Percentiles rank a stretch among this genome's conserved stretches.
These are phyloP conservation scores for Mythimna vitellina DNA, from an alignment of 2,888 invertebrate species.

Conservation along the genomic window DNA sequence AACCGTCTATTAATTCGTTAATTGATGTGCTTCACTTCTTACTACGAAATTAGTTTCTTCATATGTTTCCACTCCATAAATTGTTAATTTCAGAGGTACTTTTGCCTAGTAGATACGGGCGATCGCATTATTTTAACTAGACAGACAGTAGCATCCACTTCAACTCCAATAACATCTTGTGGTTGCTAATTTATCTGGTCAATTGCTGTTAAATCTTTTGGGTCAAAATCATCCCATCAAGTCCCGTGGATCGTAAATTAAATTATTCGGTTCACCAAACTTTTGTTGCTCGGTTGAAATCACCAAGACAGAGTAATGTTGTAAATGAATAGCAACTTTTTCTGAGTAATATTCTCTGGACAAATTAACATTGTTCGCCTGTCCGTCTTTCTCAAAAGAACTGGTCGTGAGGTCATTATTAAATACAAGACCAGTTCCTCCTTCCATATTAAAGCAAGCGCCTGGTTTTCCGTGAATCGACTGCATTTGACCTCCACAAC, in stretches of 20 bases:
- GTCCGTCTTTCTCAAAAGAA: conserved; percentile 33
- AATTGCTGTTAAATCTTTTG: conserved; percentile 6
- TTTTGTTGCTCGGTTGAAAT: not conserved
- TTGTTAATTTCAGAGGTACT: not conserved
- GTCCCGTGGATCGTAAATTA: not conserved
- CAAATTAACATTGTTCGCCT: conserved; percentile 31
- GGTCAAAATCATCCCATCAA: not conserved
- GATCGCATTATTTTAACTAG: not conserved
- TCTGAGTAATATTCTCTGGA: conserved; percentile 10
- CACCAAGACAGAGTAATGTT: conserved; percentile 3
- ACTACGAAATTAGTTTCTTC: not conserved
- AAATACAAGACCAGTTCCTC: conserved; percentile 48
- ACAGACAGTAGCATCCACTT: conserved; percentile 3
- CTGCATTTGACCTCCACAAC: conserved; percentile 53
- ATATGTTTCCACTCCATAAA: not conserved
- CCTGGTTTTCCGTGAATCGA: conserved; percentile 49
- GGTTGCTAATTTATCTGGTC: conserved; percentile 13
- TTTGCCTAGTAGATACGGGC: not conserved
- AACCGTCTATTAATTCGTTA: not conserved
- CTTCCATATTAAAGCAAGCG: conserved; percentile 41
- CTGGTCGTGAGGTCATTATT: conserved; percentile 37
- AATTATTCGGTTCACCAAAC: not conserved
- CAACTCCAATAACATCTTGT: not conserved
- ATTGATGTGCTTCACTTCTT: not conserved
- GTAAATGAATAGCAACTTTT: conserved; percentile 20